Percentiles rank a stretch among this genome's conserved stretches.
These are phyloP conservation scores for Hirtodrosophila duncani DNA, from an alignment of 2,888 invertebrate genomes.

Conservation along the genomic window DNA sequence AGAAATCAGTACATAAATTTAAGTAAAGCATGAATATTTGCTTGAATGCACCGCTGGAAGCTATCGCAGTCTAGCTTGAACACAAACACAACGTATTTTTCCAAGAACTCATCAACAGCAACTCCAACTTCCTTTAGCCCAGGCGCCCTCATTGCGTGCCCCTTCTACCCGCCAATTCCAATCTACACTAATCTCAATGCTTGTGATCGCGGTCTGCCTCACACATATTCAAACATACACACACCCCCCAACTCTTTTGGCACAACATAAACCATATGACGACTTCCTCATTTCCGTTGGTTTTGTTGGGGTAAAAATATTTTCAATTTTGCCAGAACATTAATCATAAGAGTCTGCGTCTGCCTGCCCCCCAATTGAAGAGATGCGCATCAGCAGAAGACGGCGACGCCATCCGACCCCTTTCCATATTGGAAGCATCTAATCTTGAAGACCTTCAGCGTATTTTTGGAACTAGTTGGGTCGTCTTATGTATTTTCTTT, in stretches of 20 bases:
- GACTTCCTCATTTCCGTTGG: slow-evolving; percentile 66
- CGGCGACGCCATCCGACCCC: slow-evolving; percentile 41
- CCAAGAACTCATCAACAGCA: slow-evolving; percentile 20
- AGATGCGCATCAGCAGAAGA: slow-evolving; percentile 17
- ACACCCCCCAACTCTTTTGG: slow-evolving; percentile 62
- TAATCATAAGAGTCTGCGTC: slow-evolving; percentile 54
- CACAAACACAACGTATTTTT: no score
- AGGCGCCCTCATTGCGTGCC: not conserved
- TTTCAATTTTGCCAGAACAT: slow-evolving; percentile 69
- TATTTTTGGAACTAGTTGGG: slow-evolving; percentile 55
- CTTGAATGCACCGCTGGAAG: no score
- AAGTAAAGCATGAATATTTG: no score
- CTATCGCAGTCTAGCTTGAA: no score
- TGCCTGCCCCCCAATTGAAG: slow-evolving; percentile 44
- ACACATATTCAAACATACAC: slow-evolving; percentile 10
- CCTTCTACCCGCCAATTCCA: slow-evolving; percentile 17
- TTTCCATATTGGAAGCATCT: slow-evolving; percentile 50
- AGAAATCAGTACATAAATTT: not conserved
- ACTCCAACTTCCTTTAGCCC: slow-evolving; percentile 16
- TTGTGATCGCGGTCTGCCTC: slow-evolving; percentile 45
- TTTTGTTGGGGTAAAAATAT: slow-evolving; percentile 40
- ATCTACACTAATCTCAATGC: slow-evolving; percentile 49
- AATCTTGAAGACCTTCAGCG: slow-evolving; percentile 66
- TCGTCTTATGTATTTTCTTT: slow-evolving; percentile 21
- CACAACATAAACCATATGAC: slow-evolving; percentile 62